Base-by-base conservation (phyloP, 2,797 vertebrate species). In the Xerus rutilus region DNA sequence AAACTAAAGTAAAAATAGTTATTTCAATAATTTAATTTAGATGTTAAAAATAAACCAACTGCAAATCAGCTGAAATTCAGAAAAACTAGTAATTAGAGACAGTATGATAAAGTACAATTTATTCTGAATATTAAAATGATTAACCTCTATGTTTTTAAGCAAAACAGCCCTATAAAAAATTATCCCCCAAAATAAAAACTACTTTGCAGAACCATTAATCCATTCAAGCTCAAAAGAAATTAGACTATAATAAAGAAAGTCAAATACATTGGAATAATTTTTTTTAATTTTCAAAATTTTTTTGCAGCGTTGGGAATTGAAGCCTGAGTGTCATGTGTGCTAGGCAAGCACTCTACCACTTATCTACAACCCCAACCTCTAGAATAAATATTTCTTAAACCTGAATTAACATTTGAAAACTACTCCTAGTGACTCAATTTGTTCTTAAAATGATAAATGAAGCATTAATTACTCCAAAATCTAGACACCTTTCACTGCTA, bases 21-120 rank as follows among this genome's bases (percentile, higher is more conserved):
- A 78, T 82, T 83, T 95, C 28, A 73, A 77, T 65, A 93, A 86
- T 74, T 89, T 76, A 32, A 95, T 67, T 95, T 57, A 65, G 45
- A 59, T 79, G 5, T 78, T 94, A 86, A 95, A 96, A 97, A 93
- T 17, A 90, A 93, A 83, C 18, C 52, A 95, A 91, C n/a, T 85
- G 28, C 25, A 65, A 95, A 90, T 89, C 78, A 90, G 57, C 3
- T 89, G 20, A 82, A 54, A 23, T 81, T 89, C 62, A 89, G 35
- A 86, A 92, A 45, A 86, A 89, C 32, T 70, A 79, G 30, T 47
- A 77, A 47, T 47, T 67, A 67, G 64, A 89, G 9, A 95, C 12
- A 86, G 4, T 81, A 18, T 8, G 0, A 87, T 83, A 94, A 78
- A 74, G 25, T 77, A 35, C 5, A 87, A 35, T 89, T 96, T 89